These are phyloP conservation scores for Neodontobutis hainanensis DNA, from an alignment of 2,113 vertebrate species.

Conservation along the genomic window DNA sequence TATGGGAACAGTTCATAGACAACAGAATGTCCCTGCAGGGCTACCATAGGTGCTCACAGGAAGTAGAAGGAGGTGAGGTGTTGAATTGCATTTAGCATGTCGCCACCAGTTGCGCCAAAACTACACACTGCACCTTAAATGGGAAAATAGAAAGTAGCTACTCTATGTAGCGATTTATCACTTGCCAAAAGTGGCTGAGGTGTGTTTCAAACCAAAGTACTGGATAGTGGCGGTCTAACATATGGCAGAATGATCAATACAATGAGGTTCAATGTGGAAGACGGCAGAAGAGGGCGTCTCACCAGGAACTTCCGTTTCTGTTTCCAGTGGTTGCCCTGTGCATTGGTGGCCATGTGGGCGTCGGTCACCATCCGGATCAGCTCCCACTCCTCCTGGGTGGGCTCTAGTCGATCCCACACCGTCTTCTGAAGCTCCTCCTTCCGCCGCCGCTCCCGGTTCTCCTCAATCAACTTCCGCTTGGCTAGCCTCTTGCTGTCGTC, in stretches of 20 bases:
- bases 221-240: constrained; percentile 8
- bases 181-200: too few species aligned
- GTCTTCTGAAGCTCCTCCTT: constrained; percentile 91
- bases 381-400: constrained; percentile 94
- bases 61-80: background rate
- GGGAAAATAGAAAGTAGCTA: background rate
- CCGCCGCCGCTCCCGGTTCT: constrained; percentile 92
- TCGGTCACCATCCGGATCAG: constrained; percentile 94
- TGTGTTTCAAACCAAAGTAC: background rate
- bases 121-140: constrained; percentile 3
- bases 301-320: constrained; percentile 99
- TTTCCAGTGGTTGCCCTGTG: constrained; percentile 98
- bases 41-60: too few species aligned
- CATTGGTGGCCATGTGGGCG: constrained; percentile 96
- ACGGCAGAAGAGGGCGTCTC: constrained; percentile 62
- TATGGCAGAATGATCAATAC: constrained; percentile 39
- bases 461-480: constrained; percentile 95
- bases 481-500: constrained; percentile 95
- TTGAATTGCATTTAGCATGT: background rate
- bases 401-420: constrained; percentile 89
- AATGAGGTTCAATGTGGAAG: constrained; percentile 18
- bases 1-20: too few species aligned
- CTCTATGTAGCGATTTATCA: too few species aligned
- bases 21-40: too few species aligned
- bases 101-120: constrained; percentile 2